phyloP scores from a whole-genome alignment of 92 coral and sea anemone species.

The Desmophyllum pertusum region DNA sequence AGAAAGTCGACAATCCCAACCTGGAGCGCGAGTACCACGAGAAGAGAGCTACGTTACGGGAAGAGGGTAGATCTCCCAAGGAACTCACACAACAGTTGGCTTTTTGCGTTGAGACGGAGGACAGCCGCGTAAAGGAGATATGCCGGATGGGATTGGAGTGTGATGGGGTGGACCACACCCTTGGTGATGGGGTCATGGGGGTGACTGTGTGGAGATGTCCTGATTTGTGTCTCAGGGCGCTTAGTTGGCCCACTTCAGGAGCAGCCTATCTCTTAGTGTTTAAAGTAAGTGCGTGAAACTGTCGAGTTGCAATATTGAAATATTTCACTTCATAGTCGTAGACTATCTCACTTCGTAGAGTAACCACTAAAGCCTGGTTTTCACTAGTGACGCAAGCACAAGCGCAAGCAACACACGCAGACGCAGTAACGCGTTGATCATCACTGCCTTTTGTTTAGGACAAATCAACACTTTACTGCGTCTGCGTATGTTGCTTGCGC shows the following conservation, averaged over 20 bases:
- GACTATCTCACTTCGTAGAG: no score
- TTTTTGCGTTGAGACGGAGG: slow-evolving; percentile 62
- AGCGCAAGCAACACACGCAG: no score
- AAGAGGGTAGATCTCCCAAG: slow-evolving; percentile 67
- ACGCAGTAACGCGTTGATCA: no score
- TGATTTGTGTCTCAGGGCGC: slow-evolving; percentile 62
- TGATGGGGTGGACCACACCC: slow-evolving; percentile 48
- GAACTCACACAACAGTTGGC: slow-evolving; percentile 72
- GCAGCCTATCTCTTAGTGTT: slow-evolving; percentile 65
- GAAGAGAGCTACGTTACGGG: slow-evolving; percentile 63
- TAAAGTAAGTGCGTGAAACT: slow-evolving; percentile 49
- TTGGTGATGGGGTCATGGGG: slow-evolving; percentile 83
- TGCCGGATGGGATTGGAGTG: slow-evolving; percentile 73
- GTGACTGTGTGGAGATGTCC: slow-evolving; percentile 79
- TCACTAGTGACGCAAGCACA: no score
- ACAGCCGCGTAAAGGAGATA: slow-evolving; percentile 57
- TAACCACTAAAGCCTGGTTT: no score
- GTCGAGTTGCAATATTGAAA: no score
- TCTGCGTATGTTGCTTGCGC: no score
- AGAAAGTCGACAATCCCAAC: slow-evolving; percentile 69
- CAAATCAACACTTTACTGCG: no score
- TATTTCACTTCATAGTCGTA: no score
- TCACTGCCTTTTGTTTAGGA: no score
- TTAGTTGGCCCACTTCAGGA: slow-evolving; percentile 53
- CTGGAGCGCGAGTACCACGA: slow-evolving; percentile 68